Evolutionary conservation across 2,797 vertebrate genomes (phyloP).

Genomic region (Spinus olivaceus): DNA sequence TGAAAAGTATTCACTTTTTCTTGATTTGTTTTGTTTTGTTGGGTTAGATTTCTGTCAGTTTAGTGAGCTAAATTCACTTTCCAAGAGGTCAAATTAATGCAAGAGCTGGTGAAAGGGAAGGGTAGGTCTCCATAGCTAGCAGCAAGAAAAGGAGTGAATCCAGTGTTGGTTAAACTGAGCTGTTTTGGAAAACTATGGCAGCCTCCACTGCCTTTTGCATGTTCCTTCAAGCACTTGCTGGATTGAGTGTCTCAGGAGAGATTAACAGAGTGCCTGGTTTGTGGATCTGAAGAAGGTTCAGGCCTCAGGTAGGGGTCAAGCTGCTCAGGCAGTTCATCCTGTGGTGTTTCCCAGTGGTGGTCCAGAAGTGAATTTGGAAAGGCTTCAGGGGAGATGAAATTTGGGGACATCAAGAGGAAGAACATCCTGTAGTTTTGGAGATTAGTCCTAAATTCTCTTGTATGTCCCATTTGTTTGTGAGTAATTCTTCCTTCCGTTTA

Average conservation of each 20-base stretch:
- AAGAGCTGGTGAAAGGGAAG: constrained; percentile 43
- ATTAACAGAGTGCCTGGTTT: not conserved
- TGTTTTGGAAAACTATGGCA: not conserved
- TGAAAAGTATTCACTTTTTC: constrained; percentile 62
- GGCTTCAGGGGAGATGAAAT: not conserved
- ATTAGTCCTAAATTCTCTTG: not conserved
- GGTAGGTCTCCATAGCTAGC: not conserved
- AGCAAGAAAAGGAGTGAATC: not conserved
- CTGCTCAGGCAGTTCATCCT: not conserved
- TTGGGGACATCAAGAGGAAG: not conserved
- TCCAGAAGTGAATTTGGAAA: not conserved
- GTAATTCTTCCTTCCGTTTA: not conserved
- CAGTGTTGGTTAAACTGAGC: not conserved
- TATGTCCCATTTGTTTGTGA: not conserved
- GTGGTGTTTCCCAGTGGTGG: not conserved
- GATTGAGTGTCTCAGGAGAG: not conserved
- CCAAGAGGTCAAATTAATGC: not conserved
- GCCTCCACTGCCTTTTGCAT: not conserved
- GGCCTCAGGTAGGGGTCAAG: not conserved
- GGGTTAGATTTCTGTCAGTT: constrained; percentile 27
- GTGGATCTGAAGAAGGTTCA: not conserved
- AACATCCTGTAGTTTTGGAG: not conserved
- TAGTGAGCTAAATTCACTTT: constrained; percentile 44
- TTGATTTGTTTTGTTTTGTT: constrained; percentile 49
- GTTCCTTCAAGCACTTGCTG: not conserved